phyloP scores from a whole-genome alignment of 2,113 vertebrate species.

The Apteryx mantelli region DNA sequence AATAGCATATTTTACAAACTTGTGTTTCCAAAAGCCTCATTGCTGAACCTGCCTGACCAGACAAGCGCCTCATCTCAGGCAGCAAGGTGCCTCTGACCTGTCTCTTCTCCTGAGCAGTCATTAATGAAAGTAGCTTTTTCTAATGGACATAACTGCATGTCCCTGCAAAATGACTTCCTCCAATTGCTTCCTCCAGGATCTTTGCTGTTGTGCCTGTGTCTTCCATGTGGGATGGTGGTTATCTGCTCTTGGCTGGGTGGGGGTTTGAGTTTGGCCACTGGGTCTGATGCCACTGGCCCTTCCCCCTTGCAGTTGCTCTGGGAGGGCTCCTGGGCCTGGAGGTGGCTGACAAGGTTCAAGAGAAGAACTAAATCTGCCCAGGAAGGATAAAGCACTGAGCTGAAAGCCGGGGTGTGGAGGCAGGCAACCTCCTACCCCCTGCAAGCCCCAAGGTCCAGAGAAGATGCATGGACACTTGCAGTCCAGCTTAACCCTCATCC shows the following conservation, averaged over 20 bases:
- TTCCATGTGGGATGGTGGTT: neutral
- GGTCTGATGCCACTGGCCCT: neutral
- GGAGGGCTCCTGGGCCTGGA: neutral
- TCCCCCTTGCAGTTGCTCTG: neutral
- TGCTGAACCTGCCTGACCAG: too few species aligned
- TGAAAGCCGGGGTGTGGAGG: accelerated
- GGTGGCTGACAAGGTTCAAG: too few species aligned
- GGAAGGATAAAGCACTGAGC: neutral
- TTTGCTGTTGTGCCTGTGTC: neutral
- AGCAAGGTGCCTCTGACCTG: neutral
- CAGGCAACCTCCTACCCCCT: accelerated
- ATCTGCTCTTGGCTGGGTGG: neutral
- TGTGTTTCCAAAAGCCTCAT: too few species aligned
- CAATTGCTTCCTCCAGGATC: too few species aligned
- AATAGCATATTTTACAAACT: too few species aligned
- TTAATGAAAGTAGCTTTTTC: neutral
- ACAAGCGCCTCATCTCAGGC: too few species aligned
- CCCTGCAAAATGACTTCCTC: neutral
- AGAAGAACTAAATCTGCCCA: neutral
- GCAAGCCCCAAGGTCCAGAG: accelerated
- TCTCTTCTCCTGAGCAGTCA: neutral
- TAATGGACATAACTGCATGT: neutral
- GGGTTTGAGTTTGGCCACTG: neutral
- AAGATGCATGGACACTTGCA: accelerated
- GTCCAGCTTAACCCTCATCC: neutral